Base-by-base conservation (phyloP, 2,113 vertebrate species). In the Channa maculata region DNA sequence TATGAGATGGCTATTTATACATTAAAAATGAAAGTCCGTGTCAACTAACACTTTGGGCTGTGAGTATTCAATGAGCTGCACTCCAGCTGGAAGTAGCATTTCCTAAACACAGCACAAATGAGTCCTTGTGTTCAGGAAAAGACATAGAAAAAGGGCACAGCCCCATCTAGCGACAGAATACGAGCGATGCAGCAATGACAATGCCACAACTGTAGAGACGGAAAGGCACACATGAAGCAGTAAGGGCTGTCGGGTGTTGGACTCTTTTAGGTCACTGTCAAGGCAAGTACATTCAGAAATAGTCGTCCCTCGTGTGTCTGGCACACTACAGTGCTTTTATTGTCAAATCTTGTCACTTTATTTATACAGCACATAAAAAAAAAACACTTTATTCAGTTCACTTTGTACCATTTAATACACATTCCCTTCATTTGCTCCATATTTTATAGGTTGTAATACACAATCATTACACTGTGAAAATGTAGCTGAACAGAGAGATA, bases 151-250 rank as follows among this genome's bases (percentile, higher is more conserved):
- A 24, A 71, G 57, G 60, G 13, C 14, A 60, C 14, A 68, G n/a
- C 84, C 0, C 66, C 88, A 89, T 80, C 91, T 92, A 79, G 78
- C 88, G 92, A 72, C 61, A 24, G 7, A 1, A 75, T 49, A 3
- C 0, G 37, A 60, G 39, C 24, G 81, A 43, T 86, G 80, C 69
- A 80, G 6, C 8, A 66, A 63, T 48, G 2, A 39, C 7, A 55
- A 54, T 36, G 24, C 0, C 5, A 41, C 5, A 39, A 12, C 14
- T 55, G 4, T 24, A 24, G 24, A 6, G 52, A 70, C 15, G 36
- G 24, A 49, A 37, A 62, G 66, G 43, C 24, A 55, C 10, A 71
- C 52, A 36, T n/a, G 46, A 64, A 15, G 49, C 43, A 45, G 50
- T 1, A 1, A 36, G 4, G 48, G 43, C 48, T 63, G 24, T n/a